Percentiles rank a stretch among this genome's conserved stretches.
phyloP scores from a whole-genome alignment of 2,888 invertebrate species.

The Anagyrus pseudococci region DNA sequence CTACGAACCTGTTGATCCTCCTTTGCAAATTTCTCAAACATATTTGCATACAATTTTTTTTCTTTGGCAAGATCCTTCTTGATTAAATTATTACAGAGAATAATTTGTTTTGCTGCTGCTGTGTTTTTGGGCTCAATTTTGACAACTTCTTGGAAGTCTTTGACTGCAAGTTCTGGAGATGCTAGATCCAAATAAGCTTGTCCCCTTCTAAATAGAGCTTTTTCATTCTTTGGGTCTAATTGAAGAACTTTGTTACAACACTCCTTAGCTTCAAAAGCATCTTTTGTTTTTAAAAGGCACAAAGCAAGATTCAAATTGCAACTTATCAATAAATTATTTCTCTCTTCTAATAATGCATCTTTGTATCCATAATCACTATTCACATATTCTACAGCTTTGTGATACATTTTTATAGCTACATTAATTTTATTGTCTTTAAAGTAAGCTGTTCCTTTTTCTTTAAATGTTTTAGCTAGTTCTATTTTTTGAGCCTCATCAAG shows the following conservation, averaged over 20 bases:
- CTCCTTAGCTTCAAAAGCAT: slow-evolving; percentile 74
- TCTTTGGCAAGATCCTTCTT: slow-evolving; percentile 81
- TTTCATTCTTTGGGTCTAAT: slow-evolving; percentile 79
- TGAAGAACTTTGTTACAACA: slow-evolving; percentile 80
- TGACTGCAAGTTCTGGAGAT: slow-evolving; percentile 78
- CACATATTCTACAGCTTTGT: slow-evolving; percentile 73
- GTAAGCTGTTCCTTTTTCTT: slow-evolving; percentile 90
- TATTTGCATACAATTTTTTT: slow-evolving; percentile 88
- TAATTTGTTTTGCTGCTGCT: slow-evolving; percentile 83
- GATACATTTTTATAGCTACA: slow-evolving; percentile 87
- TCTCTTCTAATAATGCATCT: slow-evolving; percentile 51
- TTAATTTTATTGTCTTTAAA: slow-evolving; percentile 81
- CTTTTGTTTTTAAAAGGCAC: slow-evolving; percentile 79
- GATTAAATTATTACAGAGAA: slow-evolving; percentile 74
- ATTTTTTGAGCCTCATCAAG: slow-evolving; percentile 81
- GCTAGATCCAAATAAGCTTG: slow-evolving; percentile 78
- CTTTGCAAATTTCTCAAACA: slow-evolving; percentile 93
- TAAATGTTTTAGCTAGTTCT: slow-evolving; percentile 80
- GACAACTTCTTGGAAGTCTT: slow-evolving; percentile 80
- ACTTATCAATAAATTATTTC: slow-evolving; percentile 70
- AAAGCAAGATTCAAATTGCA: slow-evolving; percentile 83
- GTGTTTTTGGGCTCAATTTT: slow-evolving; percentile 84
- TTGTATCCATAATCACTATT: slow-evolving; percentile 54
- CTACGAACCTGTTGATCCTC: slow-evolving; percentile 71
- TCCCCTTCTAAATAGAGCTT: slow-evolving; percentile 88